phyloP scores from a whole-genome alignment of 2,888 invertebrate species.

The Galeruca laticollis region DNA sequence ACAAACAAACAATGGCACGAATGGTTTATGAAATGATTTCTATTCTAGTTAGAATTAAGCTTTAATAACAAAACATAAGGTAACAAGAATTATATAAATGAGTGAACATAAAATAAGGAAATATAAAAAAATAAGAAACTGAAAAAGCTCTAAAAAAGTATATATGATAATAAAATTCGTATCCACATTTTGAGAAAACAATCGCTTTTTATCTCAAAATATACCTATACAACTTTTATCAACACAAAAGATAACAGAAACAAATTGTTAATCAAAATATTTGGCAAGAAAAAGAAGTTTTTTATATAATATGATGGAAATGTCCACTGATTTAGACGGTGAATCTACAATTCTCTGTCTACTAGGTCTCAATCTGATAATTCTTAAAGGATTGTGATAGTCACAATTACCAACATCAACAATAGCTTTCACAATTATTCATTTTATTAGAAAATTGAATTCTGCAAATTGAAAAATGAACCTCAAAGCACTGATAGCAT shows the following conservation, averaged over 20 bases:
- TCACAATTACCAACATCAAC: too few relatives aligned
- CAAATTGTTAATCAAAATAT: not conserved
- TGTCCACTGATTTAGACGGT: too few relatives aligned
- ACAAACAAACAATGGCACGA: slow-evolving; percentile 57
- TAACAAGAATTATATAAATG: slow-evolving; percentile 28
- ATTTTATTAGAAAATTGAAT: too few relatives aligned
- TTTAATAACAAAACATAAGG: slow-evolving; percentile 25
- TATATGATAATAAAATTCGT: not conserved
- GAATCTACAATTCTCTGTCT: too few relatives aligned
- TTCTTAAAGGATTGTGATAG: too few relatives aligned
- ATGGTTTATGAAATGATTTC: slow-evolving; percentile 49
- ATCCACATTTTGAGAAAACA: not conserved
- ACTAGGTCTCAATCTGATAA: too few relatives aligned
- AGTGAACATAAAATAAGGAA: slow-evolving; percentile 14
- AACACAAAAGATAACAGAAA: not conserved
- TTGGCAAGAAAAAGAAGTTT: not conserved
- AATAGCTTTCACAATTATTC: too few relatives aligned
- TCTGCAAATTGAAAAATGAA: too few relatives aligned
- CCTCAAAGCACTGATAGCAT: too few relatives aligned
- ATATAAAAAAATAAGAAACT: not conserved
- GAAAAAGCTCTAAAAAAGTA: slow-evolving; percentile 1
- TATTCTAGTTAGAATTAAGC: slow-evolving; percentile 39
- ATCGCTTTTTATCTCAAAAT: not conserved
- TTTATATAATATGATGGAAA: too few relatives aligned
- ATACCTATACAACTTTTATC: not conserved